Evolutionary conservation across 2,888 invertebrate genomes (phyloP).

Genomic region (Ashinkailepas kermadecensis): DNA sequence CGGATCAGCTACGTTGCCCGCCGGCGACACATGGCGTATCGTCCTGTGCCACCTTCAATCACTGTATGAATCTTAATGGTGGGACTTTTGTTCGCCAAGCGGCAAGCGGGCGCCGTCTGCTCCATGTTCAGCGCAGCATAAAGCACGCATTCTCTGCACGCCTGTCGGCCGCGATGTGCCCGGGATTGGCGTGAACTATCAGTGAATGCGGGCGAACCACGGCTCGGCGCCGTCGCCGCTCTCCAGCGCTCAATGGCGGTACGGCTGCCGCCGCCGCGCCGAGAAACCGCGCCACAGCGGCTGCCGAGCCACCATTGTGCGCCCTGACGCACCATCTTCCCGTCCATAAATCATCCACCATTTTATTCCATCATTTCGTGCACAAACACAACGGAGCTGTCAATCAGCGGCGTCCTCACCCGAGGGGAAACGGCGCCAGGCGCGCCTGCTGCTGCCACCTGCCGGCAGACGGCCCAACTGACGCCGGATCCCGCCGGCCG

Average conservation of each 20-base stretch:
- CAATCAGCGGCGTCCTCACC: slow-evolving; percentile 9
- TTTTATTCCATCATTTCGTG: slow-evolving; percentile 22
- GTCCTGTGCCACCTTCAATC: too few relatives aligned
- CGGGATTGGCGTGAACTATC: slow-evolving; percentile 6
- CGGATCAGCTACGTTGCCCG: too few relatives aligned
- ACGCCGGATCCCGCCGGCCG: neutral
- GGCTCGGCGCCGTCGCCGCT: neutral
- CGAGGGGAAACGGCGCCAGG: neutral
- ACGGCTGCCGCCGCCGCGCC: neutral
- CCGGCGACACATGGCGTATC: too few relatives aligned
- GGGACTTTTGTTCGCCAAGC: too few relatives aligned
- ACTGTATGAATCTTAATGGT: too few relatives aligned
- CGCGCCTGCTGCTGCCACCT: slow-evolving; percentile 1
- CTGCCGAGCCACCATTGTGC: neutral
- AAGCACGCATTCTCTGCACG: neutral
- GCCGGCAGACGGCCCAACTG: neutral
- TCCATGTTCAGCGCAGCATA: too few relatives aligned
- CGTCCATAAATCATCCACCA: slow-evolving; percentile 16
- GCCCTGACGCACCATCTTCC: neutral
- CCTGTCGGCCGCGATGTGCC: neutral
- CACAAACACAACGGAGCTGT: slow-evolving; percentile 19
- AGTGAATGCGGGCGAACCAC: neutral
- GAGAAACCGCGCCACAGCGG: neutral
- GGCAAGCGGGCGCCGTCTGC: too few relatives aligned
- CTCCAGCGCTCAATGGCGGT: neutral